Conservation (phyloP, 2,113 vertebrate species). For the Pterophyllum scalare region DNA sequence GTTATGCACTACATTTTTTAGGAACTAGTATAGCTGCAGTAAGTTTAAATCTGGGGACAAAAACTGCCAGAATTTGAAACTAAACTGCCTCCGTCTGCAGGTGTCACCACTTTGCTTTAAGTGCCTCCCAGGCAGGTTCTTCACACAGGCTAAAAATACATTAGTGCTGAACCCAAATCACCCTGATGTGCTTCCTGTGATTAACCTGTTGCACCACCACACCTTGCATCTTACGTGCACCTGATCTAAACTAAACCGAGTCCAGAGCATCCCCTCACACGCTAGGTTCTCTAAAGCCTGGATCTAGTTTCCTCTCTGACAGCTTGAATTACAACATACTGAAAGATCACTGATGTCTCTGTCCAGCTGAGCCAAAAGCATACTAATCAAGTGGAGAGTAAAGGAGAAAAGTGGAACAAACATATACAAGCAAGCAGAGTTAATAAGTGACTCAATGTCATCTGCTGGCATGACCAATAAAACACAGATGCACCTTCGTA, state of each 20-base stretch:
- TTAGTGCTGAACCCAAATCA: not conserved
- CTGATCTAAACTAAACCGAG: too few species aligned
- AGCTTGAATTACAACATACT: not conserved
- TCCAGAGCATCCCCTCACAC: not conserved
- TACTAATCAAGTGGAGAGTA: not conserved
- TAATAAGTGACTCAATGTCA: not conserved
- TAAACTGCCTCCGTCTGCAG: not conserved
- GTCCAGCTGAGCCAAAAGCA: not conserved
- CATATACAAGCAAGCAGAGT: not conserved
- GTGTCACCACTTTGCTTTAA: not conserved
- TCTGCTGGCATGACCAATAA: not conserved
- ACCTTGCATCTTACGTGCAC: not conserved
- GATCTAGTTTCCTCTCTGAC: too few species aligned
- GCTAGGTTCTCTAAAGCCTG: not conserved
- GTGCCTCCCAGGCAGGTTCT: not conserved
- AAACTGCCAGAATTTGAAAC: slow-evolving; percentile 6
- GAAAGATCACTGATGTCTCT: not conserved
- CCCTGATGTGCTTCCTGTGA: not conserved
- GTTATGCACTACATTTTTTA: not conserved
- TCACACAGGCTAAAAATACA: not conserved
- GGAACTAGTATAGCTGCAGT: not conserved
- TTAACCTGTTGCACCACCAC: not conserved
- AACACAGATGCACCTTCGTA: not conserved
- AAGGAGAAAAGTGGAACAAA: not conserved
- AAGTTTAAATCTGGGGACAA: not conserved